Base-by-base conservation (phyloP, 2,888 invertebrate genomes). In the Hyposoter dolosus region DNA sequence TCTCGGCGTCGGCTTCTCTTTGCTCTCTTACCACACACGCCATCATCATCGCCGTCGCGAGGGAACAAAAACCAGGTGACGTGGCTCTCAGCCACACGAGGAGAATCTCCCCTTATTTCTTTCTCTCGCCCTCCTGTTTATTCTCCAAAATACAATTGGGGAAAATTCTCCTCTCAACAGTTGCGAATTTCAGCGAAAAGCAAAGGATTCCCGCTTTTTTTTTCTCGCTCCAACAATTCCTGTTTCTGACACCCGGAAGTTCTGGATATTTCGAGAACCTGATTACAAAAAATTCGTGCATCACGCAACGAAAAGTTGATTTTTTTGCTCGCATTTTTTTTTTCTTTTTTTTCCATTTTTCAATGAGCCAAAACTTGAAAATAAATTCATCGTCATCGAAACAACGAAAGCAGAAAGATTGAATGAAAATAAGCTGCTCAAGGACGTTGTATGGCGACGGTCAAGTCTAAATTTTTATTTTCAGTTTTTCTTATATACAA, bases 21-120 rank as follows among this genome's bases (percentile, higher is more conserved):
- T 10, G 35, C 53, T 71, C 53, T 71, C 75, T 47, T 72, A 50
- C 40, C 79, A 47, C 71, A 35, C 80, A 47, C 83, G 77, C 72
- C 83, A 80, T 76, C 83, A 69, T 83, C 78, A 63, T 63, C 83
- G 74, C 28, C 72, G 77, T 86, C 53, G 75, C 53, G 75, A 60
- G 69, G 56, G 80, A 81, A 86, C 78, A 85, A 88, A 86, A 88
- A 88, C 63, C 86, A 86, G 84, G 86, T 88, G 86, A 88, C 83
- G 84, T 53, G 53, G 78, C 80, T 84, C 86, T 85, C 88, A 88
- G 86, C 75, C 83, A 80, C 68, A 65, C 43, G 56, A n/a, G 47
- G 56, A n/a, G 47, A 69, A 69, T 76, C 35, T 6, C 43, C 28
- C 43, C 72, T 63, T n/a, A n/a, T n/a, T 63, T 60, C 45, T 74